A percentile compares a stretch with the other conserved stretches of the same genome.
Conservation (phyloP, 2,888 invertebrate genomes). For the Agriotes lineatus region DNA sequence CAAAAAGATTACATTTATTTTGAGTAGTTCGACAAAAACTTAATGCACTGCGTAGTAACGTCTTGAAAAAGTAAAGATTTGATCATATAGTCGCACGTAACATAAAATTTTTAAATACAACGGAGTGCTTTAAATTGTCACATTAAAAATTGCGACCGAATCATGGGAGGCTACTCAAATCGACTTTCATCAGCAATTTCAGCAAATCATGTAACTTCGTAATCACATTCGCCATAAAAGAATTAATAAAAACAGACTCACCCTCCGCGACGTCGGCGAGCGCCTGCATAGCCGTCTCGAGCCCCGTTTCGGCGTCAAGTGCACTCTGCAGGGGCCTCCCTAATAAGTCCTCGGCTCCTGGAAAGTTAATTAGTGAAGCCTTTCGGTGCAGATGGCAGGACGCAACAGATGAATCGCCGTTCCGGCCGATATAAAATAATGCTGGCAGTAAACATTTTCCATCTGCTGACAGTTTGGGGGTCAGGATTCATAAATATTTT, state of each 20-base stretch:
- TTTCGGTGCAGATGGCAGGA: background rate
- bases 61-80: too few relatives aligned
- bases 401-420: slow-evolving; percentile 10
- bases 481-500: slow-evolving; percentile 36
- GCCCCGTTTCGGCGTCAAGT: slow-evolving; percentile 58
- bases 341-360: slow-evolving; percentile 80
- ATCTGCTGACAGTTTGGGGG: slow-evolving; percentile 18
- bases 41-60: too few relatives aligned
- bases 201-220: background rate
- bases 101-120: too few relatives aligned
- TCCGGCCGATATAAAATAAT: background rate
- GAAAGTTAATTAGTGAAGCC: slow-evolving; percentile 48
- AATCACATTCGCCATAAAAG: background rate
- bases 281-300: slow-evolving; percentile 16
- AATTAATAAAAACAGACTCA: slow-evolving; percentile 22
- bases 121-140: too few relatives aligned
- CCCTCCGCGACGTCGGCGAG: slow-evolving; percentile 28
- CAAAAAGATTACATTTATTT: too few relatives aligned
- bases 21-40: too few relatives aligned
- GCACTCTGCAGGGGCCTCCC: slow-evolving; percentile 69
- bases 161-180: too few relatives aligned
- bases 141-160: too few relatives aligned
- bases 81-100: too few relatives aligned
- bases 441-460: slow-evolving; percentile 13
- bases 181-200: background rate